Conservation (phyloP, 2,888 invertebrate species). For the Parelbella ahira region DNA sequence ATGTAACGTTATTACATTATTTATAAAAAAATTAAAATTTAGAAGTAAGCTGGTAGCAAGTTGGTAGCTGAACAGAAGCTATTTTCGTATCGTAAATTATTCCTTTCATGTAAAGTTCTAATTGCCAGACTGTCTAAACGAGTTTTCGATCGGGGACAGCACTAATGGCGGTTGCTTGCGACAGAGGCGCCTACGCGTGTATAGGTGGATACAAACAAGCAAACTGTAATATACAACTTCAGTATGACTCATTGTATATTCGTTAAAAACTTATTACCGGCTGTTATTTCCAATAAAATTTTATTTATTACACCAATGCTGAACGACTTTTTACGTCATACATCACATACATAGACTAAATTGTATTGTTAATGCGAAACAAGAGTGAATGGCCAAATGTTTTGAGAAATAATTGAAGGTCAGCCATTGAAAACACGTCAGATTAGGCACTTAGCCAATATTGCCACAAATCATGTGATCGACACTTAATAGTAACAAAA, state of each 20-base stretch:
- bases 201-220: slow-evolving; percentile 16
- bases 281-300: slow-evolving; percentile 26
- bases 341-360: no score
- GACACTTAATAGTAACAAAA: no score
- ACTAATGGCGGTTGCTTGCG: slow-evolving; percentile 36
- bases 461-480: slow-evolving; percentile 16
- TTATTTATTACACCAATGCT: slow-evolving; percentile 25
- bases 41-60: no score
- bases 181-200: slow-evolving; percentile 30
- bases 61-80: not conserved
- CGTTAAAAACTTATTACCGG: slow-evolving; percentile 27
- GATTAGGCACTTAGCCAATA: slow-evolving; percentile 31
- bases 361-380: slow-evolving; percentile 12
- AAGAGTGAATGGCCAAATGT: slow-evolving; percentile 16
- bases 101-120: slow-evolving; percentile 20
- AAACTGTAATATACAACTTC: slow-evolving; percentile 26
- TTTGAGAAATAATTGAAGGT: slow-evolving; percentile 31
- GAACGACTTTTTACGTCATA: no score
- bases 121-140: slow-evolving; percentile 34
- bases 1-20: no score
- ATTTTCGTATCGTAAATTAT: not conserved
- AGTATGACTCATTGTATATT: slow-evolving; percentile 31
- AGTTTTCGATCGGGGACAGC: slow-evolving; percentile 39
- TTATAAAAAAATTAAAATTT: no score
- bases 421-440: slow-evolving; percentile 26